Base-by-base conservation (phyloP, 1,140 invertebrate species). In the Psix sp. region DNA sequence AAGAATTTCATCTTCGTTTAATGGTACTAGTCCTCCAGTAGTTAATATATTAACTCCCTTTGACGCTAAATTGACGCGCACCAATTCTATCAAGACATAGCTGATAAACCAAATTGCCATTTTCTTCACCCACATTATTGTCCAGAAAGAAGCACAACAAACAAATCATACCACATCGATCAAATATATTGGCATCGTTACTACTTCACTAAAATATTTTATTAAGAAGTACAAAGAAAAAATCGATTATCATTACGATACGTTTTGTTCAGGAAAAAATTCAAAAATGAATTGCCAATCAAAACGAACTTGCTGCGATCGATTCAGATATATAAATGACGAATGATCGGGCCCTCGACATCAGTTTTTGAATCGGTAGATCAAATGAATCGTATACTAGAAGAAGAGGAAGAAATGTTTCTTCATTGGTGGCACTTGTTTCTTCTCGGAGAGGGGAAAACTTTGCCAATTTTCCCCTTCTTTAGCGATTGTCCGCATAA, bases 1-100 rank as follows among this genome's bases (percentile, higher is more conserved):
- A 9, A 82, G 45, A 11, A 83, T 81, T n/a, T 80, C 77, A 0
- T 80, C 74, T 4, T 82, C 79, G 20, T 80, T 40, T 6, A 82
- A 42, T 16, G 36, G 45, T 35, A 70, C 45, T n/a, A 80, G 20
- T 35, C 59, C 56, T 5, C 42, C 49, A 6, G 71, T 40, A 0
- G 54, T 54, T 5, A 78, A 17, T 13, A 80, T 54, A 52, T 80
- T 62, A n/a, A 81, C 74, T 15, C 54, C 49, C 33, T 78, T 80
- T 2, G 48, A 45, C 14, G 39, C 16, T 2, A 49, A 17, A 31
- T 21, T 11, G 14, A 38, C 21, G n/a, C 48, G 51, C 10, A 59
- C 7, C 0, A 72, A 9, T 7, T 67, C 36, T 17, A 67, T 17
- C 3, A 75, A 40, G 39, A 80, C 17, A 15, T 38, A 72, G 21